phyloP scores from a whole-genome alignment of 2,797 vertebrate species.

The Anomalospiza imberbis region DNA sequence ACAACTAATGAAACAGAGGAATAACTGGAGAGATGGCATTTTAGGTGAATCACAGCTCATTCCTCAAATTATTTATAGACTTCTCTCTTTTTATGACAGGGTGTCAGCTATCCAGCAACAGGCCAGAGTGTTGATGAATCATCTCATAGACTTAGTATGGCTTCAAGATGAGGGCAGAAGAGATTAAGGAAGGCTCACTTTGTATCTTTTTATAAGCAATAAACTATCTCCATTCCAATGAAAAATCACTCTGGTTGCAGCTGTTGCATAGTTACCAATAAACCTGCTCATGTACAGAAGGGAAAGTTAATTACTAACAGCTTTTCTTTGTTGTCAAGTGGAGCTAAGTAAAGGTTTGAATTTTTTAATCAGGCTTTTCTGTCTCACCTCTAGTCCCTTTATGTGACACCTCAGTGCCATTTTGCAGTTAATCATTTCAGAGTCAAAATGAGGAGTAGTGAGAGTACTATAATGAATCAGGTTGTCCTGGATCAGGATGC shows the following conservation, averaged over 20 bases:
- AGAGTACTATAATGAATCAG: neutral
- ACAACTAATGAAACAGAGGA: neutral
- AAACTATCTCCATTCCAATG: neutral
- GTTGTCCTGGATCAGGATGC: neutral
- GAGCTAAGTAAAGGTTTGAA: neutral
- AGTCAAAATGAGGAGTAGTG: neutral
- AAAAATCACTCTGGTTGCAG: neutral
- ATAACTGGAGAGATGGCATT: neutral
- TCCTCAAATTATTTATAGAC: slow-evolving; percentile 20
- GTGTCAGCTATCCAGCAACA: neutral
- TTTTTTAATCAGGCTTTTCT: neutral
- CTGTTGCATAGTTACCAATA: neutral
- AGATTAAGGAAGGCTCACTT: neutral
- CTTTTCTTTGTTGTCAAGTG: neutral
- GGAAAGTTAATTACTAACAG: slow-evolving; percentile 7
- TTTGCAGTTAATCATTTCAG: neutral
- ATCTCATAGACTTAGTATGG: neutral
- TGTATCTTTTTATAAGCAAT: neutral
- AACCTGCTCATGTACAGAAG: neutral
- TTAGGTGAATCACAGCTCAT: slow-evolving; percentile 14
- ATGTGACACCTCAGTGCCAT: neutral
- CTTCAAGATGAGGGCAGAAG: neutral
- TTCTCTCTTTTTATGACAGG: neutral
- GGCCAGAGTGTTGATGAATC: neutral
- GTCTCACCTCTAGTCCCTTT: neutral